phyloP scores from a whole-genome alignment of 1,140 invertebrate genomes.

The Drosophila dunni region DNA sequence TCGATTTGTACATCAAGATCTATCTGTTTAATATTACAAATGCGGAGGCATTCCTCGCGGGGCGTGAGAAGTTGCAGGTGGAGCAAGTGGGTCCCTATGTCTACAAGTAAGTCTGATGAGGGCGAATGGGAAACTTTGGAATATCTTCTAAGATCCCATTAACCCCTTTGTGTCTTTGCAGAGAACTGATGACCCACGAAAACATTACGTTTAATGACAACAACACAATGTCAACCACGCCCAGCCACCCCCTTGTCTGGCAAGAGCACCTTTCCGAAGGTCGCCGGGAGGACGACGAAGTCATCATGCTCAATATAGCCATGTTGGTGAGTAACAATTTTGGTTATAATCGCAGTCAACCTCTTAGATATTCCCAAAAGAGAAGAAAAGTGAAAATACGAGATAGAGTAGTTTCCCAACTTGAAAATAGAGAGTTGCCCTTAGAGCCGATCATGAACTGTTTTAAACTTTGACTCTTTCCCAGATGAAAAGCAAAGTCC shows the following conservation, averaged over 20 bases:
- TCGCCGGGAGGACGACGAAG: slow-evolving; percentile 89
- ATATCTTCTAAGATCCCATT: background rate
- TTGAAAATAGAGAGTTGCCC: slow-evolving; percentile 1
- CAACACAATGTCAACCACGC: slow-evolving; percentile 89
- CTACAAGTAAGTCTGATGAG: slow-evolving; percentile 89
- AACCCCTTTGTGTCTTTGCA: slow-evolving; percentile 74
- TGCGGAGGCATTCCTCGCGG: slow-evolving; percentile 90
- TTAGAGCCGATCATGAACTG: background rate
- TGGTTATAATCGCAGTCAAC: background rate
- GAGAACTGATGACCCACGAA: slow-evolving; percentile 89
- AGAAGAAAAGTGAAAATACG: background rate
- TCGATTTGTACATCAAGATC: slow-evolving; percentile 93
- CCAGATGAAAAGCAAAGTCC: slow-evolving; percentile 24
- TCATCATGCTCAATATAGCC: slow-evolving; percentile 94
- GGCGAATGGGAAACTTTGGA: background rate
- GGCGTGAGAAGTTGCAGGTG: slow-evolving; percentile 89
- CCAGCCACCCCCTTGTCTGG: slow-evolving; percentile 89
- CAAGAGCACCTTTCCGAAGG: slow-evolving; percentile 89
- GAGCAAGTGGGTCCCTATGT: slow-evolving; percentile 95
- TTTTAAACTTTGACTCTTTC: slow-evolving; percentile 7
- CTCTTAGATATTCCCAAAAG: background rate
- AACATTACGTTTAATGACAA: slow-evolving; percentile 91
- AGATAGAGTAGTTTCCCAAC: background rate
- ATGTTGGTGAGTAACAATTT: slow-evolving; percentile 90
- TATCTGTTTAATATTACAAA: slow-evolving; percentile 96